These are phyloP conservation scores for Puffinus mauretanicus DNA, from an alignment of 2,113 vertebrate species.

Conservation along the genomic window DNA sequence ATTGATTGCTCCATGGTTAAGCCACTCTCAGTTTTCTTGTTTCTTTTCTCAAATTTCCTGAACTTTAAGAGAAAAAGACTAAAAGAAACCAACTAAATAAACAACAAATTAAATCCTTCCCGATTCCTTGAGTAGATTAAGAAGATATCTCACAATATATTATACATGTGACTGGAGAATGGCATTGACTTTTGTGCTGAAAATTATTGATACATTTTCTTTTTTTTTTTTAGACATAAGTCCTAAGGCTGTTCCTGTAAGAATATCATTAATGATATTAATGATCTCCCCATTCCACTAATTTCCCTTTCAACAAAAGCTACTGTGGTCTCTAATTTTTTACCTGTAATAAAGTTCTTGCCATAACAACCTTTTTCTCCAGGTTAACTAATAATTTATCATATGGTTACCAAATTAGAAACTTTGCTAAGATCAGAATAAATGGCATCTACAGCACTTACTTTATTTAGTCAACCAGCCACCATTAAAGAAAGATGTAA, in stretches of 20 bases:
- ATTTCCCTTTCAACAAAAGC: conserved; percentile 33
- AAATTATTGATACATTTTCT: not conserved
- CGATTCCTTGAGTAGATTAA: not conserved
- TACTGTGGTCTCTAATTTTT: not conserved
- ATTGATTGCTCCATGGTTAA: not conserved
- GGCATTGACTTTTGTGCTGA: not conserved
- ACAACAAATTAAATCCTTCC: not conserved
- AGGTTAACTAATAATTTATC: not conserved
- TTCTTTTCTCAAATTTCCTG: not conserved
- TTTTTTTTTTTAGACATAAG: not conserved
- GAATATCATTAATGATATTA: conserved; percentile 24
- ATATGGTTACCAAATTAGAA: not conserved
- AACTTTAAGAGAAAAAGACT: not conserved
- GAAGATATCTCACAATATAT: not conserved
- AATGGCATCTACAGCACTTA: not conserved
- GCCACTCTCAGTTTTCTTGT: not conserved
- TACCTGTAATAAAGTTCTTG: not conserved
- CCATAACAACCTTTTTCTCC: not conserved
- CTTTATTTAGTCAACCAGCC: not conserved
- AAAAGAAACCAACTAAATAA: not conserved
- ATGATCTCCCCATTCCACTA: not conserved
- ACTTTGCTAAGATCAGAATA: not conserved
- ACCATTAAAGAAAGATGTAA: not conserved
- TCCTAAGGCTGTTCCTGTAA: conserved; percentile 26
- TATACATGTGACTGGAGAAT: not conserved